Conservation (phyloP, 2,888 invertebrate species). For the Aphidoletes aphidimyza region DNA sequence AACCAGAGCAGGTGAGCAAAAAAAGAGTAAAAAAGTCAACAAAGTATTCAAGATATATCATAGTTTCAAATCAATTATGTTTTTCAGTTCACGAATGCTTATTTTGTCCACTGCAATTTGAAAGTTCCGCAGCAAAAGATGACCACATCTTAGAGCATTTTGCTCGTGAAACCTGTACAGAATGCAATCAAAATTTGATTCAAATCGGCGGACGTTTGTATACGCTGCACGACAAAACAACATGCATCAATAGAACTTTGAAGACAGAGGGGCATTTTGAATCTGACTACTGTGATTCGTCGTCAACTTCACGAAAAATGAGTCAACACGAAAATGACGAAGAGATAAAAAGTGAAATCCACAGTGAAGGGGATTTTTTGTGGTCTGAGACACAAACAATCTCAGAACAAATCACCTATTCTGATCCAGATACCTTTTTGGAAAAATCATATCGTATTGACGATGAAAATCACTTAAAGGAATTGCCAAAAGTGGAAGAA, state of each 20-base stretch:
- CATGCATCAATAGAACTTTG: neutral
- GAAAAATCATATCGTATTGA: too few relatives aligned
- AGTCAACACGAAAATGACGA: neutral
- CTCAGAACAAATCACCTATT: too few relatives aligned
- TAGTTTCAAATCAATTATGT: too few relatives aligned
- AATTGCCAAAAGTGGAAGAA: too few relatives aligned
- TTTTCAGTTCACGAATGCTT: slow-evolving; percentile 6
- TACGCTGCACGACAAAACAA: neutral
- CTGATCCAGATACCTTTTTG: too few relatives aligned
- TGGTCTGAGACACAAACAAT: too few relatives aligned
- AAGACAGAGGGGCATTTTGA: neutral
- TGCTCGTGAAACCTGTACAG: neutral
- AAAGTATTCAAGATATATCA: too few relatives aligned
- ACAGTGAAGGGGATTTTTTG: too few relatives aligned
- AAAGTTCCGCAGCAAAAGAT: neutral
- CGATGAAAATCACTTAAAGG: too few relatives aligned
- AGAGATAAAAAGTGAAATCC: neutral
- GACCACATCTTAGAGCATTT: neutral
- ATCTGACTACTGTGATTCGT: neutral
- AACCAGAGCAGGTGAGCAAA: too few relatives aligned
- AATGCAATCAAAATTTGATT: neutral
- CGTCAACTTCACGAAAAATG: neutral
- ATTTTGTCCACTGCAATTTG: neutral
- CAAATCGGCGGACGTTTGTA: neutral
- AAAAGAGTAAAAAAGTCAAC: too few relatives aligned